phyloP scores from a whole-genome alignment of 1,140 invertebrate species.

The Aphaenogaster rudis region DNA sequence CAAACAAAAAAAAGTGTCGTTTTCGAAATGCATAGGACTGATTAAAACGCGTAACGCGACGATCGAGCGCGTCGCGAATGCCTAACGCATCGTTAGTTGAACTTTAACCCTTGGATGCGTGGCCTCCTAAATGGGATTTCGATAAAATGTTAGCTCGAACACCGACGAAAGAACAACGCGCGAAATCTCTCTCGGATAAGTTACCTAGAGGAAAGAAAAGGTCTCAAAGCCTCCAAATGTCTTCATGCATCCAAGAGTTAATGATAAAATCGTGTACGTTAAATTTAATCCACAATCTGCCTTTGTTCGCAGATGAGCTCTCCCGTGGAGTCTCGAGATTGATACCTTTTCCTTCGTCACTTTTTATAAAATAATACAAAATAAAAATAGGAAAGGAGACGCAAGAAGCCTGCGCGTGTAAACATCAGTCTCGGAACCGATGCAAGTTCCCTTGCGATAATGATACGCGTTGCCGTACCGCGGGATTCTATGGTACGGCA shows the following conservation, averaged over 20 bases:
- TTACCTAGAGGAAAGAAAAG: constrained; percentile 15
- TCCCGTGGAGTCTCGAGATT: constrained; percentile 11
- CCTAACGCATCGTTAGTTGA: constrained; percentile 21
- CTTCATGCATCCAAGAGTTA: constrained; percentile 11
- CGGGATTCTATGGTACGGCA: constrained; percentile 46
- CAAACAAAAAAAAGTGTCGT: constrained; percentile 64
- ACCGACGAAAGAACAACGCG: neutral
- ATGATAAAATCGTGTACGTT: neutral
- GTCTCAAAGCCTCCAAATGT: neutral
- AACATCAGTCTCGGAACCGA: constrained; percentile 56
- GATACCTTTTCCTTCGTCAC: constrained; percentile 41
- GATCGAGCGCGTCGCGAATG: constrained; percentile 53
- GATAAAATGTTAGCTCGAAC: neutral
- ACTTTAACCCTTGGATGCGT: constrained; percentile 3
- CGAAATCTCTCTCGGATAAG: neutral
- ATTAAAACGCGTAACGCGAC: constrained; percentile 63
- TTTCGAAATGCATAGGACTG: constrained; percentile 66
- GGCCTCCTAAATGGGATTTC: neutral
- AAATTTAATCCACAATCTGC: constrained; percentile 12
- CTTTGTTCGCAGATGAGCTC: constrained; percentile 10
- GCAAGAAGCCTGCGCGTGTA: constrained; percentile 53
- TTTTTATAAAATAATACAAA: constrained; percentile 62
- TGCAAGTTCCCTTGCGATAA: constrained; percentile 30
- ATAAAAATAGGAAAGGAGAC: constrained; percentile 65
- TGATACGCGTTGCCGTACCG: neutral